phyloP scores from a whole-genome alignment of 1,140 invertebrate genomes.

The Drosophila seguyi region DNA sequence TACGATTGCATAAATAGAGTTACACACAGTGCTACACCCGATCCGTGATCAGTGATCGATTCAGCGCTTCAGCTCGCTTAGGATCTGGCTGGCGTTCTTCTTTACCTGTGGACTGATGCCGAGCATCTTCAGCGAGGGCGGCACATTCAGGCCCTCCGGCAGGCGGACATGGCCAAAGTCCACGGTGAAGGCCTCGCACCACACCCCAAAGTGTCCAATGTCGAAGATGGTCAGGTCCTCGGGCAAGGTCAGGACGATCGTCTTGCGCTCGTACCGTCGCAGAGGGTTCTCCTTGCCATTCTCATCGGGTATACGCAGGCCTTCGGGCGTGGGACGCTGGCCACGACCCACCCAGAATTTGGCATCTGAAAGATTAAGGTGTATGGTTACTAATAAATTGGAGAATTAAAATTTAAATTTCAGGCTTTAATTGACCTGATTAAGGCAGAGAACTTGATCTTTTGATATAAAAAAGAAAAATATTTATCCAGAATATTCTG shows the following conservation, averaged over 20 bases:
- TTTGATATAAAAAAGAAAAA: not conserved
- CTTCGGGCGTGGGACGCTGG: constrained; percentile 91
- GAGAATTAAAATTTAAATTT: not conserved
- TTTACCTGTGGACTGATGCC: constrained; percentile 96
- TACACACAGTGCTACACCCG: constrained; percentile 34
- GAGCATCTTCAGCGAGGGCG: constrained; percentile 96
- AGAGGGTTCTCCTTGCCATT: constrained; percentile 93
- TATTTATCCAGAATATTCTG: constrained; percentile 2
- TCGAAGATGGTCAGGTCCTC: constrained; percentile 92
- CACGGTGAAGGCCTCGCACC: constrained; percentile 95
- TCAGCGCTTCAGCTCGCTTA: constrained; percentile 76
- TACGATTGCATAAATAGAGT: constrained; percentile 54
- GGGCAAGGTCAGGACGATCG: constrained; percentile 94
- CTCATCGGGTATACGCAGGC: constrained; percentile 93
- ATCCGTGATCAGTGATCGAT: constrained; percentile 24
- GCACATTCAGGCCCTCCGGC: constrained; percentile 91
- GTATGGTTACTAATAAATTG: not conserved
- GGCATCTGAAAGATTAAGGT: constrained; percentile 88
- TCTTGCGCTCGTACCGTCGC: constrained; percentile 92
- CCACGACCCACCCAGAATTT: constrained; percentile 96
- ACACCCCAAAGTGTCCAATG: constrained; percentile 94
- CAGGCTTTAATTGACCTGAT: not conserved
- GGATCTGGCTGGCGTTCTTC: constrained; percentile 70
- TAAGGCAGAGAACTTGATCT: not conserved
- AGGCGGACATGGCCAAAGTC: constrained; percentile 95